A percentile compares a stretch with the other conserved stretches of the same genome.
Conservation (phyloP, 2,797 vertebrate species). For the Vultur gryphus region DNA sequence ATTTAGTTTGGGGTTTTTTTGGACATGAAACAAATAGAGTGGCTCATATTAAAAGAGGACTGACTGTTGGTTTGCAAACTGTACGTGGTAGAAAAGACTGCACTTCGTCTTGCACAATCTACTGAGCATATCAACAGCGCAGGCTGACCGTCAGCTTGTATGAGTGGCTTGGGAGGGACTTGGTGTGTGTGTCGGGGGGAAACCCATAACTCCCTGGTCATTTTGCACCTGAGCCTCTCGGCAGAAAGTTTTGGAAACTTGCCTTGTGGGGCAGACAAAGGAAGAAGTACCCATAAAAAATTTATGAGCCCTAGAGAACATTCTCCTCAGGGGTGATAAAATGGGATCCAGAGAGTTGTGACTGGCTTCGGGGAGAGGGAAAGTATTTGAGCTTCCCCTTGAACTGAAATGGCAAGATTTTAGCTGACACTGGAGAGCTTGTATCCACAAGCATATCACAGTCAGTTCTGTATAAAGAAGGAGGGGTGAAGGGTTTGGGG, state of each 20-base stretch:
- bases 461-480: background rate
- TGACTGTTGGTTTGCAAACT: background rate
- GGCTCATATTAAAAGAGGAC: background rate
- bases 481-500: background rate
- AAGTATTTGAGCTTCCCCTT: background rate
- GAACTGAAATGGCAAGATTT: background rate
- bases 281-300: background rate
- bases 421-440: background rate
- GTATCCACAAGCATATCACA: background rate
- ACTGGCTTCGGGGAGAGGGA: background rate
- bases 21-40: background rate
- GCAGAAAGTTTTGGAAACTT: background rate
- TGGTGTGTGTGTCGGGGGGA: fast-evolving
- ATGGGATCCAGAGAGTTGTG: background rate
- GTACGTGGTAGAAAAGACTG: background rate
- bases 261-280: background rate
- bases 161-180: background rate
- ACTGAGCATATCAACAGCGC: background rate
- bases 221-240: background rate
- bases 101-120: background rate
- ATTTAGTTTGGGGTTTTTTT: background rate
- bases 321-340: background rate
- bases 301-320: background rate
- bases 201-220: fast-evolving
- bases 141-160: background rate